These are phyloP conservation scores for Allobates femoralis DNA, from an alignment of 2,797 vertebrate genomes.

Conservation along the genomic window DNA sequence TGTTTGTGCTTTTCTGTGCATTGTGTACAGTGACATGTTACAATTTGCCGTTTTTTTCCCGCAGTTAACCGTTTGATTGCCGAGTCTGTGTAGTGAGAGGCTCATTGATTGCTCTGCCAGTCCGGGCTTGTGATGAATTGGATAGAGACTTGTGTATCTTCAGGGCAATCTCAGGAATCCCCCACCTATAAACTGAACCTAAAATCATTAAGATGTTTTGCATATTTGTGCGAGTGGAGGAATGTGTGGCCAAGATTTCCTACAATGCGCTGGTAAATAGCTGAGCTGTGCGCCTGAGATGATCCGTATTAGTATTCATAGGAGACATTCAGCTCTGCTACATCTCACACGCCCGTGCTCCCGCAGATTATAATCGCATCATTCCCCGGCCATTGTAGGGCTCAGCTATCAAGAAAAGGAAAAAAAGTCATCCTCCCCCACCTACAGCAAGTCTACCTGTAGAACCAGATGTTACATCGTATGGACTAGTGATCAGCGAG, in stretches of 20 bases:
- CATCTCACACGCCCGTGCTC: neutral
- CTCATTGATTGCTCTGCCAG: neutral
- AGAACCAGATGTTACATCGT: too few species aligned
- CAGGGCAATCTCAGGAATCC: conserved; percentile 21
- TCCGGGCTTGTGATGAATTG: conserved; percentile 24
- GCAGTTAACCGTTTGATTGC: neutral
- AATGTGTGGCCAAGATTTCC: neutral
- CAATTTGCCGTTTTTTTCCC: neutral
- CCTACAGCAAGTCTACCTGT: too few species aligned
- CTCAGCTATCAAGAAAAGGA: too few species aligned
- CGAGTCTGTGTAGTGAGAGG: neutral
- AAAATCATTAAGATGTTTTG: conserved; percentile 45
- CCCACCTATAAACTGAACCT: conserved; percentile 7
- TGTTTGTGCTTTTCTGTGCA: neutral
- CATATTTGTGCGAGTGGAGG: conserved; percentile 39
- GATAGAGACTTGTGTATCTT: conserved; percentile 20
- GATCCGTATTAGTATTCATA: neutral
- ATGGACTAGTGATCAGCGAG: too few species aligned
- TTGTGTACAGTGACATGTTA: neutral
- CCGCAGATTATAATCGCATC: too few species aligned
- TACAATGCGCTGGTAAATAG: neutral
- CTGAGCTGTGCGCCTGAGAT: neutral
- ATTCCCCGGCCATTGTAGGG: too few species aligned
- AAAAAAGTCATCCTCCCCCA: too few species aligned
- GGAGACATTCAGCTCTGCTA: neutral